Evolutionary conservation across 2,888 invertebrate genomes (phyloP).

Genomic region (Podotricha telesiphe): DNA sequence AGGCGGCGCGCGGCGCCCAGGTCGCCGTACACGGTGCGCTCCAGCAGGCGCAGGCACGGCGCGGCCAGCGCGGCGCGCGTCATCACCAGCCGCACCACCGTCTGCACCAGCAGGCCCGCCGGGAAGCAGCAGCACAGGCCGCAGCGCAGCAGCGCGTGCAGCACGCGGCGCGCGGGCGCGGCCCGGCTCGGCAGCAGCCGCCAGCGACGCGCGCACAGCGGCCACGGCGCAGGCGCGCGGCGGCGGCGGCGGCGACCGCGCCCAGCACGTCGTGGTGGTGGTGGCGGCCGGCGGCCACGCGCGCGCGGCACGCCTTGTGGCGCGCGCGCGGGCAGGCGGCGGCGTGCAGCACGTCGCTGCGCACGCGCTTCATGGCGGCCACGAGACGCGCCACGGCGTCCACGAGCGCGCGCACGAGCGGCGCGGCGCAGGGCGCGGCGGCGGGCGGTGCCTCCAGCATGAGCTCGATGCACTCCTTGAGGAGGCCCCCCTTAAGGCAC

Average conservation of each 20-base stretch:
- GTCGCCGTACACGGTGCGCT: conserved; percentile 84
- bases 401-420: conserved; percentile 79
- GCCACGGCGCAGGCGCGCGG: conserved; percentile 83
- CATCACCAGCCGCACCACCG: conserved; percentile 76
- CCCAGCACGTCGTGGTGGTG: conserved; percentile 85
- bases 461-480: conserved; percentile 81
- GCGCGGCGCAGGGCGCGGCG: conserved; percentile 64
- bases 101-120: conserved; percentile 76
- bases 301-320: conserved; percentile 78
- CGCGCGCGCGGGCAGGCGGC: conserved; percentile 77
- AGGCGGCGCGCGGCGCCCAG: conserved; percentile 77
- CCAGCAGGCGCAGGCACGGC: conserved; percentile 79
- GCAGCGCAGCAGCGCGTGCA: conserved; percentile 81
- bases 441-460: conserved; percentile 78
- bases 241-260: conserved; percentile 72
- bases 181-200: conserved; percentile 71
- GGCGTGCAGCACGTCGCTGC: conserved; percentile 83
- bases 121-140: conserved; percentile 87
- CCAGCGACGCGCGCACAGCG: conserved; percentile 80
- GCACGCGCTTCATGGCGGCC: conserved; percentile 81
- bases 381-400: conserved; percentile 83
- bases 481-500: conserved; percentile 82
- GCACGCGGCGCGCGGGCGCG: conserved; percentile 71
- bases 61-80: conserved; percentile 67
- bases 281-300: conserved; percentile 76